Base-by-base conservation (phyloP, 2,113 vertebrate genomes). In the Chelonoidis abingdonii region DNA sequence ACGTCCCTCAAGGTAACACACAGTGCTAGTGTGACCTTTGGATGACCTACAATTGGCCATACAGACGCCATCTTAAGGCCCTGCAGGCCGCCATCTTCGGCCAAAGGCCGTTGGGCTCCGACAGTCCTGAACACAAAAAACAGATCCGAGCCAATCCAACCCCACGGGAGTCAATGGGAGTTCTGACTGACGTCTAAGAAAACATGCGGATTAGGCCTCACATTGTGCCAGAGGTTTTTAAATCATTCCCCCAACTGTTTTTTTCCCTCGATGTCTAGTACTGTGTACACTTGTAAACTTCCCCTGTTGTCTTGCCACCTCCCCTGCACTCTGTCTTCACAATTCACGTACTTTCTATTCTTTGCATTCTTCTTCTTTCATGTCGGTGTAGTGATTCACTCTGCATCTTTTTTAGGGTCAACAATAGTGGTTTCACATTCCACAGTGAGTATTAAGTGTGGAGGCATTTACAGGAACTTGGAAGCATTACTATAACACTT, bases 401-500 rank as follows among this genome's bases (percentile, higher is more conserved):
- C 1, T 38, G 0, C 75, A 75, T 85, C 47, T 95, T 62, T 84
- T 95, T 76, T 17, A 83, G 81, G 72, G 91, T 94, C 80, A 86
- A 95, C 92, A 86, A 25, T 53, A 90, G 35, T 92, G 91, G n/a
- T 92, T 96, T 93, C 94, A 88, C 92, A 22, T 83, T 93, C 89
- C 82, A 75, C 1, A 13, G 82, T 47, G 49, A 76, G 41, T 83
- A 53, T 93, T 85, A 91, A 89, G 80, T 0, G 0, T 65, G 84
- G 72, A 86, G 89, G 50, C 80, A 95, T 80, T 98, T 97, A 97
- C 97, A 96, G 86, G 96, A 98, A 97, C 47, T 47, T 83, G 65
- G 92, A 94, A 94, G 83, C 80, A 41, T 91, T 94, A 92, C 90
- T 65, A 21, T 54, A 85, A 91, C 31, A 50, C 83, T 93, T 59